These are phyloP conservation scores for Entomobrya proxima DNA, from an alignment of 2,888 invertebrate genomes.

Conservation along the genomic window DNA sequence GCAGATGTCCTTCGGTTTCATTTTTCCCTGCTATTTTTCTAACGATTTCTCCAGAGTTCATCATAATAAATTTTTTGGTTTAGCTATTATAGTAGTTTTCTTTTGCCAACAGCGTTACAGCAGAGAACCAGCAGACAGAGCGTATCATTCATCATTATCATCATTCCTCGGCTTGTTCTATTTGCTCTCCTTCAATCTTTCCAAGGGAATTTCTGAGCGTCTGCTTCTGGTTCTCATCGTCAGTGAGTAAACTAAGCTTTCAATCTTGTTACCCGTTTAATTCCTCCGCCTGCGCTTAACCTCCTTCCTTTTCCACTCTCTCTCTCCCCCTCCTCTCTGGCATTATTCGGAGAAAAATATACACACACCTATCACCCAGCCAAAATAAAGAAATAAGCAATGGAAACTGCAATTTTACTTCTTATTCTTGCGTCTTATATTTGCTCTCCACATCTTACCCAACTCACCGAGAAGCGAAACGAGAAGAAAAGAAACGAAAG, in stretches of 20 bases:
- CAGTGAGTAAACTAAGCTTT: constrained; percentile 10
- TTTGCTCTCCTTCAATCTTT: background rate
- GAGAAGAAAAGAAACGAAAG: background rate
- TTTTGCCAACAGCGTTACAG: background rate
- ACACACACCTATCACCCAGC: no score
- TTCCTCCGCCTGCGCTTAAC: constrained; percentile 4
- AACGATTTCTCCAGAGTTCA: constrained; percentile 8
- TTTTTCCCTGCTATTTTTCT: background rate
- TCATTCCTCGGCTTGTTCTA: background rate
- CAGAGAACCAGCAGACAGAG: background rate
- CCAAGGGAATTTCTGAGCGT: background rate
- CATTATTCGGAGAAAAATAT: background rate
- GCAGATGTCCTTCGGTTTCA: background rate
- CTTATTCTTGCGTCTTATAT: no score
- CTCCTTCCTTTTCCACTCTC: background rate
- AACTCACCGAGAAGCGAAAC: background rate
- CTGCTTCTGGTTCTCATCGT: background rate
- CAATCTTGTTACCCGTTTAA: constrained; percentile 27
- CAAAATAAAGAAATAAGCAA: no score
- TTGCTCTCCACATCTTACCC: background rate
- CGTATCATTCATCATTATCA: constrained; percentile 17
- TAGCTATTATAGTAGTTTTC: no score
- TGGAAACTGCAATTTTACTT: no score
- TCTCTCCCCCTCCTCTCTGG: background rate
- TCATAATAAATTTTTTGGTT: background rate